phyloP scores from a whole-genome alignment of 2,888 invertebrate species.

The Andrena praecox region DNA sequence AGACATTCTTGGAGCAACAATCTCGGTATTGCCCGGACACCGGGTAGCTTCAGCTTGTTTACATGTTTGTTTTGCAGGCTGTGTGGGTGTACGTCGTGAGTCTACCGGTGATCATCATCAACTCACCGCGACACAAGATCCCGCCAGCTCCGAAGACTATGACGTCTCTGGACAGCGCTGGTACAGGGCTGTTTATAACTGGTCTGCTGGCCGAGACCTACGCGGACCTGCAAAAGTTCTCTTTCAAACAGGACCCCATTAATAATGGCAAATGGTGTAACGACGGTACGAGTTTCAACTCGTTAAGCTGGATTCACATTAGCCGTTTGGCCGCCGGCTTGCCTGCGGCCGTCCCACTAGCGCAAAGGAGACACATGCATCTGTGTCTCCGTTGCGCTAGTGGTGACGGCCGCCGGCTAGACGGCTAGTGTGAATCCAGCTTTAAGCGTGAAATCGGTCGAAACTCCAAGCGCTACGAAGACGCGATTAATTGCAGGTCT shows the following conservation, averaged over 20 bases:
- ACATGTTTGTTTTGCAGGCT: slow-evolving; percentile 87
- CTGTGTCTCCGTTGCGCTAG: no score
- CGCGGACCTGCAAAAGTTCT: slow-evolving; percentile 96
- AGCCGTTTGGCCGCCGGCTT: no score
- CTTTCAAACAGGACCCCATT: slow-evolving; percentile 94
- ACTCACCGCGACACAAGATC: slow-evolving; percentile 92
- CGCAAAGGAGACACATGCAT: no score
- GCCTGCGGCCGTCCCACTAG: no score
- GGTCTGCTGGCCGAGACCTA: slow-evolving; percentile 95
- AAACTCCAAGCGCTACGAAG: no score
- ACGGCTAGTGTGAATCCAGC: no score
- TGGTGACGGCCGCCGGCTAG: no score
- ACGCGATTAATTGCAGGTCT: slow-evolving; percentile 86
- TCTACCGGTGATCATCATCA: slow-evolving; percentile 95
- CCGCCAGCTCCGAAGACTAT: slow-evolving; percentile 93
- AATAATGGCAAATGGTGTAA: slow-evolving; percentile 98
- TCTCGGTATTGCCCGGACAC: no score
- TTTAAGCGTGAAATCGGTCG: neutral
- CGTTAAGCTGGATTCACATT: no score
- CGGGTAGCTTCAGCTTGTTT: neutral
- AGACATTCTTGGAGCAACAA: no score
- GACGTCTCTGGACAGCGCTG: slow-evolving; percentile 94
- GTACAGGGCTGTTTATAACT: slow-evolving; percentile 93
- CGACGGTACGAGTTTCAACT: slow-evolving; percentile 87
- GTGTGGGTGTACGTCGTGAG: slow-evolving; percentile 97